Evolutionary conservation across 2,888 invertebrate species (phyloP).

Genomic region (Diplolepis rosae): DNA sequence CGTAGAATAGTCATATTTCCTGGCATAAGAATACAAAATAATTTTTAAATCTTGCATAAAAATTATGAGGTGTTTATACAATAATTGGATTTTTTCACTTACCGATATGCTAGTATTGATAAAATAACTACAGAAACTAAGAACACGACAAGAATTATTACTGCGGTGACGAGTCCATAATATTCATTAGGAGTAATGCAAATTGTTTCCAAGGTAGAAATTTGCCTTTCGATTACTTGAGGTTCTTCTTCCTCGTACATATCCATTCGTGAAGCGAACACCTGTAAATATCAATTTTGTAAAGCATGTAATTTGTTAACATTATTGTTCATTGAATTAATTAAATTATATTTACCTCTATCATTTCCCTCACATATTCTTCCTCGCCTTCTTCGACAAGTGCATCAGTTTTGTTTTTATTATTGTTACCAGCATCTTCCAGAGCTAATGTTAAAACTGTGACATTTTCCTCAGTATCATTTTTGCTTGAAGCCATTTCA

Average conservation of each 20-base stretch:
- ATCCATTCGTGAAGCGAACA: conserved; percentile 83
- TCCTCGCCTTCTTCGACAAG: conserved; percentile 74
- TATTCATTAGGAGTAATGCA: conserved; percentile 90
- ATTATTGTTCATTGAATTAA: neutral
- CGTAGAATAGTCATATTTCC: conserved; percentile 82
- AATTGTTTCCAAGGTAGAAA: conserved; percentile 81
- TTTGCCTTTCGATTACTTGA: conserved; percentile 65
- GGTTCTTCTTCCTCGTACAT: conserved; percentile 67
- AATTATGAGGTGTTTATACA: too few relatives aligned
- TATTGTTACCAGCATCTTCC: conserved; percentile 37
- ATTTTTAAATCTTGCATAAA: too few relatives aligned
- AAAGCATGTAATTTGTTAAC: neutral
- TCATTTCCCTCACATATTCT: conserved; percentile 92
- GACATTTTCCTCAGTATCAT: conserved; percentile 61
- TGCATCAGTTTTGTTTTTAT: conserved; percentile 49
- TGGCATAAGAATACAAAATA: conserved; percentile 64
- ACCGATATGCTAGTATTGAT: conserved; percentile 87
- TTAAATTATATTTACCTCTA: conserved; percentile 78
- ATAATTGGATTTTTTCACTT: conserved; percentile 30
- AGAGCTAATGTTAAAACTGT: conserved; percentile 67
- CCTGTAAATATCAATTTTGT: conserved; percentile 75
- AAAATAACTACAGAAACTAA: conserved; percentile 83
- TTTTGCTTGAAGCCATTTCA: conserved; percentile 67
- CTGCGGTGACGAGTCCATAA: conserved; percentile 86
- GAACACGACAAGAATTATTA: conserved; percentile 84